Evolutionary conservation across 2,888 invertebrate species (phyloP), one percentile per base, ranked within the genome.

Genomic region (Limulus polyphemus): DNA sequence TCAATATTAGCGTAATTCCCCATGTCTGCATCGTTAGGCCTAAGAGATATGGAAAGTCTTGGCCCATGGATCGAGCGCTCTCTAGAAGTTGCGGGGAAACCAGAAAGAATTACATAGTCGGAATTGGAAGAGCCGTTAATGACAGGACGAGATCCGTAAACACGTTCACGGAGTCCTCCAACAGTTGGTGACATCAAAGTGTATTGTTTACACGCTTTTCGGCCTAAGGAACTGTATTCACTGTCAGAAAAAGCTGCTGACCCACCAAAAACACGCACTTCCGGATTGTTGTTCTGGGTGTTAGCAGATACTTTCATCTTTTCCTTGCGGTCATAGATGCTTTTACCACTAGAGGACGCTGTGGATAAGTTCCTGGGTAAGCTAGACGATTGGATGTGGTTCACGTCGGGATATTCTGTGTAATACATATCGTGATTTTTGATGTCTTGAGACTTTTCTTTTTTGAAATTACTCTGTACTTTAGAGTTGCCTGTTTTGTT

Each of bases 111-210:
- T 32, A 60, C 59, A 48, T 67, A 64, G 11, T 67, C 67, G 17
- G 64, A 61, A 5, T 61, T 54, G 1, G 69, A 57, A 59, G 67
- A 70, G 46, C 72, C 71, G 57, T 70, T 73, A 60, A 74, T 63
- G 54, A 72, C 71, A 7, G 32, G 7, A 54, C 73, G 71, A 64
- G 73, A 73, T 49, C 73, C 74, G 65, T 73, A 74, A 50, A 74
- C 70, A 10, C 69, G 56, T 14, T 72, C 71, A 14, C 67, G 66
- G 49, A 72, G 59, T 17, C 54, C 54, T 11, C 54, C 54, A 14
- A 63, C 67, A 11, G 59, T 60, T 11, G 68, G 68, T 16, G 71
- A 68, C 17, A 73, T 70, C 55, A 64, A 63, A 57, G 65, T 64
- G 49, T 67, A 67, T 17, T 67, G 64, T 52, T 63, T 61, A 11